A percentile compares a stretch with the other conserved stretches of the same genome.
phyloP scores from a whole-genome alignment of 2,113 vertebrate species.

The Phyllostomus discolor region DNA sequence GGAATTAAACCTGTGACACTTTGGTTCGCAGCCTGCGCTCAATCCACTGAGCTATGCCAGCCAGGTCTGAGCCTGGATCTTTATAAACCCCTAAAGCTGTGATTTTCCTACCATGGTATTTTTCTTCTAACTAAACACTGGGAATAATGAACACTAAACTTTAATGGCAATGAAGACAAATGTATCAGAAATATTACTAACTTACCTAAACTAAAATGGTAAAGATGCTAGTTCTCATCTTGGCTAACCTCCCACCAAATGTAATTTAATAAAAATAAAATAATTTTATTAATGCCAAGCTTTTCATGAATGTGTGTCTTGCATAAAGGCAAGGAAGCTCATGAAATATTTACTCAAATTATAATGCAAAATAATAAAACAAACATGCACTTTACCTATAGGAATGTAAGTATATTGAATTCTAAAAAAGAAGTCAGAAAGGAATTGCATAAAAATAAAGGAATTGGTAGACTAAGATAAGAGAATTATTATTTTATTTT shows the following conservation, averaged over 20 bases:
- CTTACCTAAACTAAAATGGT: background rate
- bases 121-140: background rate
- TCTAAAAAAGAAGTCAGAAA: background rate
- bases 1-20: too few species aligned
- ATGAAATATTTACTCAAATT: background rate
- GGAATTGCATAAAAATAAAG: background rate
- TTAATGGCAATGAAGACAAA: background rate
- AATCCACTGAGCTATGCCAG: too few species aligned
- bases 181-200: background rate
- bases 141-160: background rate
- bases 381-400: background rate
- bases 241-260: background rate
- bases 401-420: background rate
- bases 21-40: too few species aligned
- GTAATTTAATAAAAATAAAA: background rate
- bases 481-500: background rate
- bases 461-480: background rate
- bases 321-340: background rate
- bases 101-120: background rate
- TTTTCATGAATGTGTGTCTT: background rate
- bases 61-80: background rate
- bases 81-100: background rate
- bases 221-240: background rate
- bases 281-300: background rate
- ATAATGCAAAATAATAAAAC: background rate